Evolutionary conservation across 1,140 invertebrate genomes (phyloP).

Genomic region (Leptoteleia sp.): DNA sequence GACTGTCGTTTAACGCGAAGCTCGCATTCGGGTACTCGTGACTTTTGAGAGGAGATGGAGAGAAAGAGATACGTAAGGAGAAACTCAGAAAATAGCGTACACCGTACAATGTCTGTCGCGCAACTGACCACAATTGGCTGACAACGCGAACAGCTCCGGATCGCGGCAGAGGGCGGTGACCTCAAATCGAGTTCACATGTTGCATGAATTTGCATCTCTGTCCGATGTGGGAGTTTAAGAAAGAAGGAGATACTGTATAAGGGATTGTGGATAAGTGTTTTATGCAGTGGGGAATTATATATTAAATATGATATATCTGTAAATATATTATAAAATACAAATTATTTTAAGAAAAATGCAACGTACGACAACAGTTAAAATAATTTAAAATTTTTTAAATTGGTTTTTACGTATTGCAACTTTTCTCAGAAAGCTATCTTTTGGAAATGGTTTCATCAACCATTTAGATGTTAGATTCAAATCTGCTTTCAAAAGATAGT

Average conservation of each 20-base stretch:
- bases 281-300: not conserved
- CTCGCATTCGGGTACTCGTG: slow-evolving; percentile 25
- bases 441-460: too few relatives aligned
- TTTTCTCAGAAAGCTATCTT: too few relatives aligned
- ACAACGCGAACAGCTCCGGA: slow-evolving; percentile 33
- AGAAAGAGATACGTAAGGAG: slow-evolving; percentile 29
- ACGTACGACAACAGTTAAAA: too few relatives aligned
- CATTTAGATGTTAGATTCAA: too few relatives aligned
- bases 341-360: too few relatives aligned
- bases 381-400: too few relatives aligned
- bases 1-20: slow-evolving; percentile 31
- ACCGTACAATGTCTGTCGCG: slow-evolving; percentile 57
- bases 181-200: slow-evolving; percentile 55
- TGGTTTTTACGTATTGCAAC: too few relatives aligned
- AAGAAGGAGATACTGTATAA: slow-evolving; percentile 12
- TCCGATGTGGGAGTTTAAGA: not conserved
- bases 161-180: slow-evolving; percentile 61
- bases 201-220: slow-evolving; percentile 9
- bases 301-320: too few relatives aligned
- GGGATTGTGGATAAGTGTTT: not conserved
- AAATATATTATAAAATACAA: too few relatives aligned
- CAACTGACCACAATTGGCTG: slow-evolving; percentile 58
- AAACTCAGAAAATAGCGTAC: slow-evolving; percentile 10
- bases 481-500: too few relatives aligned
- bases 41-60: slow-evolving; percentile 27